Evolutionary conservation across 2,113 vertebrate genomes (phyloP).

Genomic region (Astur gentilis): DNA sequence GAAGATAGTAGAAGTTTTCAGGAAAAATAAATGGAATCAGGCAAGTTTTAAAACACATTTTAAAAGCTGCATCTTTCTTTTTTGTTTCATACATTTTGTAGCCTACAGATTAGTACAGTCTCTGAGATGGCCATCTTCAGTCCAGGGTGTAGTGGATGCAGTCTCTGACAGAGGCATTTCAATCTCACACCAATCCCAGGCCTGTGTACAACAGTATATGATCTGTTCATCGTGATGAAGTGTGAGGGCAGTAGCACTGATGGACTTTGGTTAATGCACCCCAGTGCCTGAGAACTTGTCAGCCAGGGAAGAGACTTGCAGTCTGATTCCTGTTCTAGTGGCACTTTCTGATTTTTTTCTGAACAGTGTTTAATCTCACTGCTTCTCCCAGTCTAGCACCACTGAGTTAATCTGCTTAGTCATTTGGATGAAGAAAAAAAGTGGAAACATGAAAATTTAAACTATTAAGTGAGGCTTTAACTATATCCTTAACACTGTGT

Average conservation of each 20-base stretch:
- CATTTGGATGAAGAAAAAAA: background rate
- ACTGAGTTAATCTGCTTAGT: background rate
- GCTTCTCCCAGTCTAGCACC: background rate
- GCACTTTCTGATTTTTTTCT: background rate
- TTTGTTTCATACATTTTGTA: background rate
- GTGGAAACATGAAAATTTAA: background rate
- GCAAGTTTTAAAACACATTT: background rate
- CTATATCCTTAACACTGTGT: background rate
- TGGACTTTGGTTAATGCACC: background rate
- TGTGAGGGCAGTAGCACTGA: background rate
- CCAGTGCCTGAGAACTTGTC: background rate
- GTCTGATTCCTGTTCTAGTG: fast-evolving
- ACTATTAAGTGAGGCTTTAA: background rate
- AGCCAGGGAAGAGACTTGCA: background rate
- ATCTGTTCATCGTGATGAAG: background rate
- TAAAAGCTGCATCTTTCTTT: background rate
- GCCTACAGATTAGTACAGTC: background rate
- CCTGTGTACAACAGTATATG: background rate
- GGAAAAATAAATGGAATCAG: background rate
- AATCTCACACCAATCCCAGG: background rate
- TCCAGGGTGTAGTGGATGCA: background rate
- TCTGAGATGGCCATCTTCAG: background rate
- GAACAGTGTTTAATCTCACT: background rate
- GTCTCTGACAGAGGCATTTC: background rate
- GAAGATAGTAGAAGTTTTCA: background rate